phyloP scores from a whole-genome alignment of 2,797 vertebrate genomes.

The Discoglossus pictus region DNA sequence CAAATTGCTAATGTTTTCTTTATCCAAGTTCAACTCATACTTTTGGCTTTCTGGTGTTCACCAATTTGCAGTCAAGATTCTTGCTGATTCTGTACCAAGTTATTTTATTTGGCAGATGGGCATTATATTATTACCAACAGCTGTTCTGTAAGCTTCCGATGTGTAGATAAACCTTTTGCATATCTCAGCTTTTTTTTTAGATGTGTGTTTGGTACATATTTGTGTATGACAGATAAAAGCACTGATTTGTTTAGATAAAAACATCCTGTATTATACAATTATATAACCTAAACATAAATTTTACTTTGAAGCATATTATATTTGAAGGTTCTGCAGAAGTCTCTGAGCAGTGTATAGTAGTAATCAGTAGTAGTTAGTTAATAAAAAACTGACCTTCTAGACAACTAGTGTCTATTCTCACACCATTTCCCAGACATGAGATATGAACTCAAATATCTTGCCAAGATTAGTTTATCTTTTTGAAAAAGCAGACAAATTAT shows the following conservation, averaged over 20 bases:
- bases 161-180: constrained; percentile 16
- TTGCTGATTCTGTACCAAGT: constrained; percentile 9
- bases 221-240: rapidly evolving
- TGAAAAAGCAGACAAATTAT: not conserved
- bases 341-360: too few species aligned
- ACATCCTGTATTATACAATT: not conserved
- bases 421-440: constrained; percentile 17
- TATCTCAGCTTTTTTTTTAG: constrained; percentile 1
- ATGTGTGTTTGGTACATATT: rapidly evolving
- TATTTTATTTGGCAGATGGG: constrained; percentile 34
- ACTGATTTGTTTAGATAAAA: constrained; percentile 12
- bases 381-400: too few species aligned
- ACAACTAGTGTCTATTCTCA: rapidly evolving
- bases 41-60: too few species aligned
- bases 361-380: too few species aligned
- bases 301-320: too few species aligned
- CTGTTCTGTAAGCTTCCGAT: constrained; percentile 10
- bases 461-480: constrained; percentile 51
- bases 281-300: constrained; percentile 24
- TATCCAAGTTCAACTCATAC: too few species aligned
- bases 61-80: constrained; percentile 35
- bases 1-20: too few species aligned
- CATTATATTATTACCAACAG: constrained; percentile 31
- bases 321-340: too few species aligned
- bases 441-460: not conserved